Conservation (phyloP, 2,113 vertebrate species). For the Larimichthys crocea region DNA sequence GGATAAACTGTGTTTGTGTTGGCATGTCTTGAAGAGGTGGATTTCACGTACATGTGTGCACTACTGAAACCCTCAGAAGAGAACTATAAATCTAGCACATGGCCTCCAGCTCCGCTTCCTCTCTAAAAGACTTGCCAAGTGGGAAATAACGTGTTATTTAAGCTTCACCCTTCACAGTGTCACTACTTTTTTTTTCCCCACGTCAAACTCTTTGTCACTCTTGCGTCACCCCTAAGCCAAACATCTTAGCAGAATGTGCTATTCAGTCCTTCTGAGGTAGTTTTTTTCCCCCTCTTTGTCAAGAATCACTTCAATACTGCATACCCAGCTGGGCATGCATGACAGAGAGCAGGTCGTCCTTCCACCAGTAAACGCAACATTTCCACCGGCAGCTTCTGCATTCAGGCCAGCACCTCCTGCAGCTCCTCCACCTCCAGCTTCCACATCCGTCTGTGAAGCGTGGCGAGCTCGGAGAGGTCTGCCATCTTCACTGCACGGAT, state of each 20-base stretch:
- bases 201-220: not conserved
- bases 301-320: not conserved
- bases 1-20: not conserved
- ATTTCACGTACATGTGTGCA: not conserved
- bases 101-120: not conserved
- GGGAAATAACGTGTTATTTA: not conserved
- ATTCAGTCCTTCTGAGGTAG: not conserved
- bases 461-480: conserved; percentile 89
- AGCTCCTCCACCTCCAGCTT: conserved; percentile 93
- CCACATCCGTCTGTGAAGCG: conserved; percentile 88
- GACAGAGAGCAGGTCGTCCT: not conserved
- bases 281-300: not conserved
- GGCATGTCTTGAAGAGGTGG: not conserved
- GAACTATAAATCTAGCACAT: not conserved
- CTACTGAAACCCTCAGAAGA: not conserved
- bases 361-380: not conserved
- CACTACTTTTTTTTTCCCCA: not conserved
- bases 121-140: not conserved
- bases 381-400: not conserved
- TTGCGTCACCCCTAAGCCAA: not conserved
- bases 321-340: not conserved
- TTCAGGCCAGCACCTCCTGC: conserved; percentile 83
- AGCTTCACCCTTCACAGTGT: not conserved
- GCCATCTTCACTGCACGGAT: conserved; percentile 94
- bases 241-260: not conserved